Evolutionary conservation across 2,797 vertebrate genomes (phyloP).

Genomic region (Microtus agrestis): DNA sequence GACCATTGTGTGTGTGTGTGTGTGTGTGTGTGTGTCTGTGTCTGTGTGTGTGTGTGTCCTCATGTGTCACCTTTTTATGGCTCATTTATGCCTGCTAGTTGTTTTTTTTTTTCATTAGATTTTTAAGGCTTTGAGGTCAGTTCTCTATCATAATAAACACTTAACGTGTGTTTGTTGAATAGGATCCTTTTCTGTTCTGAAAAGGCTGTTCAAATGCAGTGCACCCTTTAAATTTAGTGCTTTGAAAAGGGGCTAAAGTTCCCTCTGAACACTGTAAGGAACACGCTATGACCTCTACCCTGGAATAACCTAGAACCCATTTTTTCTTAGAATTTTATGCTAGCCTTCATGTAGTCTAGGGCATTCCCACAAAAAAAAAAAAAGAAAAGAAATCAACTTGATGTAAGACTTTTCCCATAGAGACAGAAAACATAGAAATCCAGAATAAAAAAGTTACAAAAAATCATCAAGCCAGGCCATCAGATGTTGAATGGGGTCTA

Average conservation of each 20-base stretch:
- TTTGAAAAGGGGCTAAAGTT: conserved; percentile 22
- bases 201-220: conserved; percentile 44
- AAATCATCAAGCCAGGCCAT: conserved; percentile 11
- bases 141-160: neutral
- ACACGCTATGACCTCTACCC: neutral
- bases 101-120: conserved; percentile 11
- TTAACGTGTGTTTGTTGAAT: neutral
- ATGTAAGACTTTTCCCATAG: conserved; percentile 49
- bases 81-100: neutral
- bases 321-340: conserved; percentile 36
- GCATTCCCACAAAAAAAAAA: neutral
- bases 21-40: neutral
- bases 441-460: conserved; percentile 32
- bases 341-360: conserved; percentile 9
- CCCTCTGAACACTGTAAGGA: neutral
- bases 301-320: conserved; percentile 29
- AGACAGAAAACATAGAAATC: conserved; percentile 46
- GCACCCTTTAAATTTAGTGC: neutral
- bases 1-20: too few relatives aligned
- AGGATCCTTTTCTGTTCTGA: conserved; percentile 10
- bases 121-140: conserved; percentile 18
- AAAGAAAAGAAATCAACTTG: neutral
- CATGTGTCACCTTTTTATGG: neutral
- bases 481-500: neutral
- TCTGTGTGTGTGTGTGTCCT: neutral